These are phyloP conservation scores for Cantharis lateralis DNA, from an alignment of 2,888 invertebrate genomes.

Conservation along the genomic window DNA sequence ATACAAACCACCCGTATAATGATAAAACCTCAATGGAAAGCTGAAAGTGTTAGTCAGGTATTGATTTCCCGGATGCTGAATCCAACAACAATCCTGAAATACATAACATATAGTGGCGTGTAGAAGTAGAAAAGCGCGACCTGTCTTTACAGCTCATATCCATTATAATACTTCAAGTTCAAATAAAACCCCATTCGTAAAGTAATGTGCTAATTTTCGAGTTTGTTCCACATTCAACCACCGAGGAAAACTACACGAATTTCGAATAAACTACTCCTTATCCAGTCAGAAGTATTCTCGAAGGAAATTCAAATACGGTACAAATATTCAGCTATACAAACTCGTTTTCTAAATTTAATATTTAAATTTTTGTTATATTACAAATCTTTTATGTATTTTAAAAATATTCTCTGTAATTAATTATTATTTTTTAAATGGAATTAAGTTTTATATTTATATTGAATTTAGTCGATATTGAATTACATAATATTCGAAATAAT, in stretches of 20 bases:
- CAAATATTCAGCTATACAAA: neutral
- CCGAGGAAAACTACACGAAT: neutral
- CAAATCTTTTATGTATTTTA: neutral
- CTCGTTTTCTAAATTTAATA: neutral
- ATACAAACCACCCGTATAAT: slow-evolving; percentile 6
- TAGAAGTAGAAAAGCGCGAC: neutral
- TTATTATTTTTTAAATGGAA: neutral
- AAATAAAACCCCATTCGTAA: neutral
- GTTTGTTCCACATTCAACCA: neutral
- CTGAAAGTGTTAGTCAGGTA: slow-evolving; percentile 15
- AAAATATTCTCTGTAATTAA: neutral
- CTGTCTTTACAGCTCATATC: neutral
- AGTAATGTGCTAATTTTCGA: neutral
- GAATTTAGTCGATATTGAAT: too few species aligned
- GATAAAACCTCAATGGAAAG: slow-evolving; percentile 6
- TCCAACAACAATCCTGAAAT: slow-evolving; percentile 6
- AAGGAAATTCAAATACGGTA: neutral
- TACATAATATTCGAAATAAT: too few species aligned
- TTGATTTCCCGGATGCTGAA: slow-evolving; percentile 16
- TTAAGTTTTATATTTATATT: too few species aligned
- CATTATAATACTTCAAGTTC: neutral
- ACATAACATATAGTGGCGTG: neutral
- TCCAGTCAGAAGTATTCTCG: neutral
- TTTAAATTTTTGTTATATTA: neutral
- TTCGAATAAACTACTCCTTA: neutral